Base-by-base conservation (phyloP, 2,888 invertebrate genomes). In the Stenodera caucasica region DNA sequence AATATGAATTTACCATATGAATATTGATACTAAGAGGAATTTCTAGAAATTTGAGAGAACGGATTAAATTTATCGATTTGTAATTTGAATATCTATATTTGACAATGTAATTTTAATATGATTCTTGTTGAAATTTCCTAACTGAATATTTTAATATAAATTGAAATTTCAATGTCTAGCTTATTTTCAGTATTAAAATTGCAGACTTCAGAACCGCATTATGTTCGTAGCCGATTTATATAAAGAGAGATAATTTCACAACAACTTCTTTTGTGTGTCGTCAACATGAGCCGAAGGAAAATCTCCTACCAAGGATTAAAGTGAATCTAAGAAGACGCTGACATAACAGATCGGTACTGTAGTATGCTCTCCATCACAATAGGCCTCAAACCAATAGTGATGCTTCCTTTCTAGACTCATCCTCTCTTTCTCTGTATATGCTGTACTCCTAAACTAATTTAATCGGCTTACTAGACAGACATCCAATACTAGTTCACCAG, bases 221-320 rank as follows among this genome's bases (percentile, higher is more conserved):
- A 68, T 64, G 66, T 66, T 51, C 37, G 12, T 57, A 64, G 57
- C 60, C 67, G 69, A 68, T 68, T 68, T 67, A 63, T 70, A 69
- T 69, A 65, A 66, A 65, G 64, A 60, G 63, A 61, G 68, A 70
- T 69, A 70, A 70, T 68, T 70, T 70, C 64, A 67, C 69, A 70
- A 70, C 68, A 67, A 65, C 64, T 60, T 70, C 67, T 67, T 69
- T 69, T 70, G 70, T 68, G 64, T 61, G 67, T 60, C 63, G 67
- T 65, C 68, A 60, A 68, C 66, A 67, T 67, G 66, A 68, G 62
- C 61, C 53, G 57, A 59, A 60, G 62, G 63, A 63, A 66, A 66
- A 67, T 69, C 65, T 65, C 60, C 61, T 60, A 64, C 60, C 58
- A 61, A 62, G 69, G 70, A 68, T 71, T 71, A 70, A 53, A 64